Evolutionary conservation across 23 tunicate species (phyloP), one percentile per base, ranked within the genome.

Genomic region (Corella eumyota): DNA sequence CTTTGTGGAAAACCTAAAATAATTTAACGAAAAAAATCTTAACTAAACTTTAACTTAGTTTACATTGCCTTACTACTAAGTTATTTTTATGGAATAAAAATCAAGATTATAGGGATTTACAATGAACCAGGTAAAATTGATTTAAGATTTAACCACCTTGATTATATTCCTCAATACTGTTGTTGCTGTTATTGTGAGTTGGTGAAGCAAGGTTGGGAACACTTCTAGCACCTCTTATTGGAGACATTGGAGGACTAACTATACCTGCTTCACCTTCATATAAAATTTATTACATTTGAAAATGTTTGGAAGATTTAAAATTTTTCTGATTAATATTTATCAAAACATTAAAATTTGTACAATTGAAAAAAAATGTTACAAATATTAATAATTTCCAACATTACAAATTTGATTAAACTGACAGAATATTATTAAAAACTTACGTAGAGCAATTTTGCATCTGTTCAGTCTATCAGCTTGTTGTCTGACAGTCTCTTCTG

Each of bases 401-500:
- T n/a, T n/a, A n/a, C n/a, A n/a, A n/a, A n/a, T n/a, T n/a, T n/a
- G n/a, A n/a, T n/a, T n/a, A n/a, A n/a, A n/a, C n/a, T n/a, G n/a
- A n/a, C n/a, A n/a, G n/a, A n/a, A n/a, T n/a, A n/a, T n/a, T n/a
- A n/a, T n/a, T n/a, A n/a, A n/a, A n/a, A n/a, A 60, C 85, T 61
- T 58, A 86, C 85, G 48, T 35, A 86, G 6, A 17, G 87, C 95
- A 4, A 65, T 65, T 34, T 60, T 64, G 49, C 81, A 74, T 38
- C 68, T 78, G 46, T 73, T 79, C 45, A 88, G 80, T 57, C 68
- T 88, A 6, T 88, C 96, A 13, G 80, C 72, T 56, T 88, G 96
- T 37, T 80, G 78, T 30, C 96, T 34, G 0, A 88, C 96, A 25
- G 90, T 88, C 40, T 78, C 76, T 49, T 88, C 96, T 24, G 96